A percentile compares a stretch with the other conserved stretches of the same genome.
phyloP scores from a whole-genome alignment of 1,140 invertebrate genomes.

The Achatina immaculata region DNA sequence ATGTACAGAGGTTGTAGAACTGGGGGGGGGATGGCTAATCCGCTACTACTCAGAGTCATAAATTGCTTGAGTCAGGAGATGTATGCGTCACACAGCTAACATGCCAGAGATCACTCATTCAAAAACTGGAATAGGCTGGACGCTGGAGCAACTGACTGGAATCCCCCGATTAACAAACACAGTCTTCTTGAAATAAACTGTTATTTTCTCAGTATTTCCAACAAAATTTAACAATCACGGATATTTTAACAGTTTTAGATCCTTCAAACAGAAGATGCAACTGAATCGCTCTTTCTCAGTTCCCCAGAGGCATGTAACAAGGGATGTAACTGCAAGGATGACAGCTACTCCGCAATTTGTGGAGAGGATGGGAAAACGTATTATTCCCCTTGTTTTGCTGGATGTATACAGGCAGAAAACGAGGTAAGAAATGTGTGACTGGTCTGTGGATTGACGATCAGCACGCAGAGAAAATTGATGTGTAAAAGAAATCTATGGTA shows the following conservation, averaged over 20 bases:
- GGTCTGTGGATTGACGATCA: neutral
- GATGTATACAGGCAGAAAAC: neutral
- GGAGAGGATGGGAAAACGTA: constrained; percentile 10
- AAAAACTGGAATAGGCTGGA: neutral
- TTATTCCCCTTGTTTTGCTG: constrained; percentile 4
- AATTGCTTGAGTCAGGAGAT: no score
- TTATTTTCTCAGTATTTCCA: neutral
- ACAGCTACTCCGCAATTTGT: constrained; percentile 1
- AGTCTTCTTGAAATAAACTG: neutral
- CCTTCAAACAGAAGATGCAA: neutral
- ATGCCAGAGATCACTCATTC: neutral
- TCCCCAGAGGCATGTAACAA: neutral
- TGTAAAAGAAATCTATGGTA: neutral
- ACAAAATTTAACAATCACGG: neutral
- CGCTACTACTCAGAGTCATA: no score
- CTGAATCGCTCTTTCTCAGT: neutral
- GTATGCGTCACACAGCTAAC: no score
- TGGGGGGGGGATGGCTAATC: no score
- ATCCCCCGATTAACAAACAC: neutral
- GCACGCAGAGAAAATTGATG: neutral
- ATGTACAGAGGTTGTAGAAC: no score
- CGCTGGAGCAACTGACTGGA: neutral
- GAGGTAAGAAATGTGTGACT: neutral
- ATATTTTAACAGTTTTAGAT: neutral
- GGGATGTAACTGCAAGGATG: neutral